phyloP scores from a whole-genome alignment of 2,113 vertebrate genomes.

The Phrynocephalus versicolor region DNA sequence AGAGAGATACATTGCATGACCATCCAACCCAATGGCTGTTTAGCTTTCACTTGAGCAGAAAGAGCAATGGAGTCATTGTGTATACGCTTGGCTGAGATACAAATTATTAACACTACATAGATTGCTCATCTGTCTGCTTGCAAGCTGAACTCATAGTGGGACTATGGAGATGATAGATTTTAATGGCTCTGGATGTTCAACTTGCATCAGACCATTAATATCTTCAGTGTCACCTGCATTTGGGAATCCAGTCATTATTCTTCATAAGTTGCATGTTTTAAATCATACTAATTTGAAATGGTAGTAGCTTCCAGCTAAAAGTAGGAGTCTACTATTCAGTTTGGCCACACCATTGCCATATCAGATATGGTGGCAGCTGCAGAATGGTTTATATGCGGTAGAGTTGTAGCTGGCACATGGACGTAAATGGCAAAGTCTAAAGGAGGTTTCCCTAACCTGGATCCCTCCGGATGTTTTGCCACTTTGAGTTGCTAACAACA shows the following conservation, averaged over 20 bases:
- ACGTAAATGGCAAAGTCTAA: neutral
- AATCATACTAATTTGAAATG: slow-evolving; percentile 54
- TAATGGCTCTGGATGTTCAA: slow-evolving; percentile 37
- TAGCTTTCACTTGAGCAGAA: neutral
- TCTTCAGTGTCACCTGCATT: slow-evolving; percentile 43
- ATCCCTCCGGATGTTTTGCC: neutral
- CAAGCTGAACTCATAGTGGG: slow-evolving; percentile 14
- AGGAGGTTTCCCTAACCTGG: neutral
- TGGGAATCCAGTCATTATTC: slow-evolving; percentile 47
- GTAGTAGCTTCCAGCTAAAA: slow-evolving; percentile 58
- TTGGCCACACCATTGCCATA: neutral
- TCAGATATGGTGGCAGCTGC: neutral
- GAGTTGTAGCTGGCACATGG: neutral
- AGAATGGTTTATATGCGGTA: neutral
- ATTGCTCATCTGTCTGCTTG: slow-evolving; percentile 28
- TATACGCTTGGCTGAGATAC: slow-evolving; percentile 21
- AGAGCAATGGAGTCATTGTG: slow-evolving; percentile 22
- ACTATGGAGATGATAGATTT: slow-evolving; percentile 28
- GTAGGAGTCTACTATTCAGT: neutral
- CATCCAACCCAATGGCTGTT: slow-evolving; percentile 20
- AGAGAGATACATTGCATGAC: neutral
- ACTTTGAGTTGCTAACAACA: no score
- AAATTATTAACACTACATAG: slow-evolving; percentile 34
- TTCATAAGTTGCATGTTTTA: slow-evolving; percentile 43
- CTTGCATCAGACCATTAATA: slow-evolving; percentile 44